These are phyloP conservation scores for Sphenopsis melanotis DNA, from an alignment of 2,797 vertebrate species.

Conservation along the genomic window DNA sequence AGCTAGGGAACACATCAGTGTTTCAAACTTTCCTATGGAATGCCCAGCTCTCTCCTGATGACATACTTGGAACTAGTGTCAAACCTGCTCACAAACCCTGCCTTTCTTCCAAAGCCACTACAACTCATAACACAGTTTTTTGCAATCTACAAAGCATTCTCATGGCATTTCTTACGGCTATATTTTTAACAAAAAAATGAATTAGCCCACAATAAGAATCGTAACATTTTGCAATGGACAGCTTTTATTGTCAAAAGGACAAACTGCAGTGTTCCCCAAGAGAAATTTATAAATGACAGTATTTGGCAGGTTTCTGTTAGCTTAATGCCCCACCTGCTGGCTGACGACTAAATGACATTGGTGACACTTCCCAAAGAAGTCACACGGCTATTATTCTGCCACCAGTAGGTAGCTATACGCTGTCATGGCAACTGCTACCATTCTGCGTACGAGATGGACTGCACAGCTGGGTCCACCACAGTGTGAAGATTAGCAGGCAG, in stretches of 20 bases:
- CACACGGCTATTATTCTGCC: not conserved
- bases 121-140: rapidly evolving
- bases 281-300: not conserved
- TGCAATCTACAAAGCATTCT: not conserved
- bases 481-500: not conserved
- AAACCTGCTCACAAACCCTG: not conserved
- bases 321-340: conserved; percentile 69
- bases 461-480: conserved; percentile 12
- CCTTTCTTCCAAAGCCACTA: not conserved
- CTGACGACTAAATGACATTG: conserved; percentile 13
- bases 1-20: not conserved
- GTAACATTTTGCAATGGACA: not conserved
- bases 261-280: not conserved
- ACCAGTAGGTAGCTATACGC: not conserved
- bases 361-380: not conserved
- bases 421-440: conserved; percentile 44
- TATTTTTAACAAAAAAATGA: not conserved
- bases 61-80: not conserved
- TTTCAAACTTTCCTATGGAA: not conserved
- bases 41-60: not conserved
- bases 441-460: not conserved
- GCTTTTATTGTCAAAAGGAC: not conserved
- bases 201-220: not conserved
- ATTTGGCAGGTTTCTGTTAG: conserved; percentile 30
- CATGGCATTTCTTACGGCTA: not conserved